Base-by-base conservation (phyloP, 1,140 invertebrate genomes). In the Drosophila trapezifrons region DNA sequence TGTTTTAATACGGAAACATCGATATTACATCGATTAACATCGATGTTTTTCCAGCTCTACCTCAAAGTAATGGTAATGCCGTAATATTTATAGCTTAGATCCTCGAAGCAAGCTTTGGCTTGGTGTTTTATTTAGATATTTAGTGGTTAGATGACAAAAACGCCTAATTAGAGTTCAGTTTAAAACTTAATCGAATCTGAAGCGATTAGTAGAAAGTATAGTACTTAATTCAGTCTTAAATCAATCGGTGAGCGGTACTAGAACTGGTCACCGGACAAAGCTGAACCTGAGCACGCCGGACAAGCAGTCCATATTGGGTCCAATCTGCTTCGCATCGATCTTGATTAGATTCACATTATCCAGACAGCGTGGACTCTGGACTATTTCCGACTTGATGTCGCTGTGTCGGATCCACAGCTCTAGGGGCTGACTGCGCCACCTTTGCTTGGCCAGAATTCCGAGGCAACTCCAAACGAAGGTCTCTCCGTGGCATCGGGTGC, bases 201-300 rank as follows among this genome's bases (percentile, higher is more conserved):
- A 2, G 8, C 32, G 18, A 54, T 10, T 18, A 17, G 37, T 43
- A 17, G 2, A 20, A 0, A 18, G 1, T 6, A 13, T 52, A 20
- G 13, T 17, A 40, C 3, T 42, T 42, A 29, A 9, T 60, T 64
- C 62, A 62, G 62, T 65, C 63, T 45, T 62, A 4, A 42, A 17
- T 27, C 13, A 22, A 12, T 20, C 29, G 2, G 9, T 9, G n/a
- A 57, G 4, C 13, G 17, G 4, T 18, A 7, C 29, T 3, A 15
- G 3, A 8, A 9, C 3, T 9, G 29, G n/a, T 82, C 43, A 89
- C 52, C 79, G 59, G 2, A 46, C 18, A 57, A 90, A 90, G 20
- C 74, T 87, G 62, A 90, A 90, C 78, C 84, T 87, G 0, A 90
- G 63, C n/a, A 90, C 87, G 1, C 87, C 83, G 0, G 80, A 64